Evolutionary conservation across 2,888 invertebrate species (phyloP).

Genomic region (Ophion obscuratus): DNA sequence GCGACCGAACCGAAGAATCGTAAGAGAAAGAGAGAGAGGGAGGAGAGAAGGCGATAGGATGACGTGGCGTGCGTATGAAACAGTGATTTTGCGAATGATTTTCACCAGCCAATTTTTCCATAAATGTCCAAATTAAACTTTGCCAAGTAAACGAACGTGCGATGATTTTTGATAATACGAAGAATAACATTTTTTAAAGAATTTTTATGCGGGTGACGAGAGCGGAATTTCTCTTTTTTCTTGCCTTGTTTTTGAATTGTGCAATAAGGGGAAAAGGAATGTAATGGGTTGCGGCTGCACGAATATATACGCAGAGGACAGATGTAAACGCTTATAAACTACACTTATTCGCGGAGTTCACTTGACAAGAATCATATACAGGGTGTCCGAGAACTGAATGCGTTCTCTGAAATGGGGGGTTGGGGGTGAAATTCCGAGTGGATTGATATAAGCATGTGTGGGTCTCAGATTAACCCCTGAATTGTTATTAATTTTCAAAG

Average conservation of each 20-base stretch:
- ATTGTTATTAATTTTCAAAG: too few relatives aligned
- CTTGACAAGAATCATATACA: constrained; percentile 2
- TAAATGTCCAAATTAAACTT: background rate
- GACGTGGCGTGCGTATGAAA: too few relatives aligned
- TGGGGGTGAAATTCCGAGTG: too few relatives aligned
- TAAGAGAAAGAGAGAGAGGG: too few relatives aligned
- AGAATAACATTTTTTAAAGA: background rate
- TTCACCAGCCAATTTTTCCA: constrained; percentile 24
- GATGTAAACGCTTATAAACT: background rate
- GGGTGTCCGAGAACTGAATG: too few relatives aligned
- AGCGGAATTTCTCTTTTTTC: background rate
- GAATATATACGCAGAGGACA: background rate
- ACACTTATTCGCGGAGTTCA: constrained; percentile 26
- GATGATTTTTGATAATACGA: background rate
- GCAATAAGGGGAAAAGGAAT: background rate
- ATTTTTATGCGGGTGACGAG: background rate
- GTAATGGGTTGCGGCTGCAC: background rate
- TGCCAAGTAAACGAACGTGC: too few relatives aligned
- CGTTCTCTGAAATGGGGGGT: too few relatives aligned
- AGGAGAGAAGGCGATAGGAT: too few relatives aligned
- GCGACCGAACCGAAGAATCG: background rate
- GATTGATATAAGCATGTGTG: too few relatives aligned
- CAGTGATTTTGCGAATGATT: constrained; percentile 13
- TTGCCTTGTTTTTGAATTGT: background rate
- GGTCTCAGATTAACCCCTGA: too few relatives aligned